Percentiles rank a stretch among this genome's conserved stretches.
These are phyloP conservation scores for Metellina segmentata DNA, from an alignment of 2,888 invertebrate species.

Conservation along the genomic window DNA sequence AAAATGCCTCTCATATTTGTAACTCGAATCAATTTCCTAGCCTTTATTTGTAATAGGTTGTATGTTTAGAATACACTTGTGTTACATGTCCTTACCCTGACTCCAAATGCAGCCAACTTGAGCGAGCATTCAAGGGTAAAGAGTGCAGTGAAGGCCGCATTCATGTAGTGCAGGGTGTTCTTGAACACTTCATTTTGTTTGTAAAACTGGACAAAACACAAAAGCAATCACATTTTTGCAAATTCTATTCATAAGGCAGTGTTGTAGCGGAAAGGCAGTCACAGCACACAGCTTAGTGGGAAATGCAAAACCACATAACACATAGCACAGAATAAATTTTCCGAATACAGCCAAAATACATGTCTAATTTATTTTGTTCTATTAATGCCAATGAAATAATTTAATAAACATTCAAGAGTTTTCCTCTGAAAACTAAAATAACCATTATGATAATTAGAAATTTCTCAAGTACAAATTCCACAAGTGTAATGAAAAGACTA, in stretches of 20 bases:
- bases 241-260: slow-evolving; percentile 57
- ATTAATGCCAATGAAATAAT: not conserved
- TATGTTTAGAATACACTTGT: slow-evolving; percentile 47
- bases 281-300: slow-evolving; percentile 64
- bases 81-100: slow-evolving; percentile 90
- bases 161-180: slow-evolving; percentile 96
- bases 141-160: slow-evolving; percentile 99
- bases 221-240: slow-evolving; percentile 74
- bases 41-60: not conserved
- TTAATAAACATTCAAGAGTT: not conserved
- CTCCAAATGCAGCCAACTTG: slow-evolving; percentile 99
- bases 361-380: not conserved
- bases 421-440: too few relatives aligned
- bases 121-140: slow-evolving; percentile 99
- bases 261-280: slow-evolving; percentile 67
- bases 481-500: too few relatives aligned
- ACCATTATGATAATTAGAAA: too few relatives aligned
- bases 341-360: slow-evolving; percentile 41
- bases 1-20: too few relatives aligned
- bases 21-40: not conserved
- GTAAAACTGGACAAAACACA: slow-evolving; percentile 87
- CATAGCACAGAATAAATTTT: slow-evolving; percentile 63
- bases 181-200: slow-evolving; percentile 95
- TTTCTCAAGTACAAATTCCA: too few relatives aligned
- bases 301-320: slow-evolving; percentile 71